Evolutionary conservation across 2,113 vertebrate genomes (phyloP), one percentile per base, ranked within the genome.

Genomic region (Halichoerus grypus): DNA sequence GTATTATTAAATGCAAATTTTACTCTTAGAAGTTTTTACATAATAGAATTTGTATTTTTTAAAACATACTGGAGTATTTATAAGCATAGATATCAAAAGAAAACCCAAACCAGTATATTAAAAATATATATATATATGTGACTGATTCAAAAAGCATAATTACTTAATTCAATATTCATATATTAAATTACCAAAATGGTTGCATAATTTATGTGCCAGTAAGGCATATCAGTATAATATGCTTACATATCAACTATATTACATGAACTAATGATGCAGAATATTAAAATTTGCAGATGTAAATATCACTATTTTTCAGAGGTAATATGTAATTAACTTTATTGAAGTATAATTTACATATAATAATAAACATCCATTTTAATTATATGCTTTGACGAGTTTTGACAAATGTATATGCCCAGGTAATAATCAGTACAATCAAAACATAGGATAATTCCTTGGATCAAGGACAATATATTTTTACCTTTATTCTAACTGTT

Each of bases 121-220:
- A 86, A 61, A 63, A 21, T 36, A 49, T 5, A 24, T 53, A 57
- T 13, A 63, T 28, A 26, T 80, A 79, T 59, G 8, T 85, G 26
- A 16, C 2, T 28, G 7, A 72, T 77, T 93, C 21, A 28, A 80
- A 81, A 92, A 28, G 0, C 19, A 24, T 57, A 74, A 81, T 51
- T 90, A 90, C 3, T 76, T 94, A 88, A 94, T 74, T 88, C 13
- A 67, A 33, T 80, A 94, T 53, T 51, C 77, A 88, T 74, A 15
- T 39, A 33, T 59, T 51, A 69, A 79, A 71, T 82, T 1, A 61
- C 18, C 31, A 87, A 55, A 88, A 88, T 19, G 3, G 13, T 49
- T 69, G 13, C 7, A 90, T 82, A 77, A 65, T n/a, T n/a, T 88
- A 57, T 85, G 4, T 92, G 13, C 4, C 5, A 92, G 33, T 81